These are phyloP conservation scores for Euura saliciscinereae DNA, from an alignment of 1,140 invertebrate species.

Conservation along the genomic window DNA sequence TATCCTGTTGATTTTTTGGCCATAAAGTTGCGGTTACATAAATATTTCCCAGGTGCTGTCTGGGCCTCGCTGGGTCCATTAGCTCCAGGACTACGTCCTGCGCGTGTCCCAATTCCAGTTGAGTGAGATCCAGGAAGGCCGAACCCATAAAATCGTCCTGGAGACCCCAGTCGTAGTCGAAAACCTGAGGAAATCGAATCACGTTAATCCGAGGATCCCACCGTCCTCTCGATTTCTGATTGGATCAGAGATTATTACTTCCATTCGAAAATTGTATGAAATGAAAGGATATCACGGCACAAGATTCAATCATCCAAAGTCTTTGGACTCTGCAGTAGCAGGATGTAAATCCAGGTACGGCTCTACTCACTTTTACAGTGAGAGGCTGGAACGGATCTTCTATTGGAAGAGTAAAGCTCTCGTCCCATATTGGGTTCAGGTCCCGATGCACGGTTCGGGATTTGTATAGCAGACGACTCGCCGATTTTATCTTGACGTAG, in stretches of 20 bases:
- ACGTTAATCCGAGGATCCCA: too few relatives aligned
- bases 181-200: constrained; percentile 70
- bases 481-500: constrained; percentile 96
- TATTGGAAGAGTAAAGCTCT: constrained; percentile 92
- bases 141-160: constrained; percentile 98
- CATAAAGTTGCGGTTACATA: constrained; percentile 80
- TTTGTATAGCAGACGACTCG: constrained; percentile 89
- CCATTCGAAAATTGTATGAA: too few relatives aligned
- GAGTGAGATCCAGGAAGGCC: constrained; percentile 82
- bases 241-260: too few relatives aligned
- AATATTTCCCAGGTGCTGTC: constrained; percentile 82
- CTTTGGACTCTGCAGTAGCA: too few relatives aligned
- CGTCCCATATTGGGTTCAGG: constrained; percentile 94
- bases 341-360: not conserved
- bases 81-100: constrained; percentile 81
- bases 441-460: constrained; percentile 90
- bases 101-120: constrained; percentile 81
- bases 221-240: too few relatives aligned
- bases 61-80: constrained; percentile 70
- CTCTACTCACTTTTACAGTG: constrained; percentile 77
- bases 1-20: constrained; percentile 91
- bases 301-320: too few relatives aligned
- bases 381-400: constrained; percentile 92
- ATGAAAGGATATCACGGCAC: too few relatives aligned
- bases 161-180: constrained; percentile 97